phyloP scores from a whole-genome alignment of 2,888 invertebrate species.

The Malacosoma neustria region DNA sequence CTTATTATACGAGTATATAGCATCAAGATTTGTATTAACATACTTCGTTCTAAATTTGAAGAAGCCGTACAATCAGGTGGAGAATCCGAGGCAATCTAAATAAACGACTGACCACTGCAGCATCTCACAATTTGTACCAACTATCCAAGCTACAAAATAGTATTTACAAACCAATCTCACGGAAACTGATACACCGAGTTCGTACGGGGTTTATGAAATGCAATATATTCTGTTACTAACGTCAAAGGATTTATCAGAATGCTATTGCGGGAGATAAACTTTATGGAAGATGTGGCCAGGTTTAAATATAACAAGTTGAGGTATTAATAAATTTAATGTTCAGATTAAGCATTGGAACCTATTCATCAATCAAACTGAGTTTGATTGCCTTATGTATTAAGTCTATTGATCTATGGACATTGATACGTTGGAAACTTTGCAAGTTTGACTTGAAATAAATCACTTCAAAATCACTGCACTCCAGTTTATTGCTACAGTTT shows the following conservation, averaged over 20 bases:
- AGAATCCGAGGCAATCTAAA: slow-evolving; percentile 20
- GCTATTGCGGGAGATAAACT: no score
- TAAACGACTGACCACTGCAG: slow-evolving; percentile 13
- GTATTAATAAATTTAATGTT: no score
- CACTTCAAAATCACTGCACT: no score
- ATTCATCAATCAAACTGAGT: no score
- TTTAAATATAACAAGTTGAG: no score
- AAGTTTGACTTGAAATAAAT: slow-evolving; percentile 15
- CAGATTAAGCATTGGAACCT: no score
- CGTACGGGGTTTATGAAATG: not conserved
- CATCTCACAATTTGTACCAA: not conserved
- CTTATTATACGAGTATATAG: no score
- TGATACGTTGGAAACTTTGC: slow-evolving; percentile 23
- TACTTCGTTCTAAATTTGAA: no score
- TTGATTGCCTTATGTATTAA: no score
- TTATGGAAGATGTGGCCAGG: no score
- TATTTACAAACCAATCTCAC: not conserved
- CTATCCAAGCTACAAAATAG: not conserved
- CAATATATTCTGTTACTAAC: not conserved
- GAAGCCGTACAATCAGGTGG: slow-evolving; percentile 17
- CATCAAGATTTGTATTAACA: no score
- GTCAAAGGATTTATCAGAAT: not conserved
- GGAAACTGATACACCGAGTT: not conserved
- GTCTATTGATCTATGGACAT: slow-evolving; percentile 14
- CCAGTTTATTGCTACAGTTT: no score